A percentile compares a stretch with the other conserved stretches of the same genome.
Evolutionary conservation across 2,888 invertebrate species (phyloP).

Genomic region (Strigamia transsilvanica): DNA sequence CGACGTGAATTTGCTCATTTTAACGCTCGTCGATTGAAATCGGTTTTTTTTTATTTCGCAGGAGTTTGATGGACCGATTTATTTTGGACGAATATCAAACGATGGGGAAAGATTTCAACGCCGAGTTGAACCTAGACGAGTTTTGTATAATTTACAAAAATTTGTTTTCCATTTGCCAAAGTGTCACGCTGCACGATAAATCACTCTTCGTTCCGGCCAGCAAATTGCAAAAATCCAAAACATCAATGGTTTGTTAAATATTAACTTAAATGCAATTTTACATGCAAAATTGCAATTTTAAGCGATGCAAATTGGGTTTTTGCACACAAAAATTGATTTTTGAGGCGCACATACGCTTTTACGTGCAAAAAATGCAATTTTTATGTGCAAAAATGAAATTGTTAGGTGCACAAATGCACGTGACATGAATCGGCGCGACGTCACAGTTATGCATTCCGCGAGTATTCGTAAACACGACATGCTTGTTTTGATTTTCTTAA

Average conservation of each 20-base stretch:
- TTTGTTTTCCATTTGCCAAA: slow-evolving; percentile 1
- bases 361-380: no score
- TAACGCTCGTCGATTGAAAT: neutral
- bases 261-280: neutral
- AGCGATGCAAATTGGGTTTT: no score
- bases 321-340: no score
- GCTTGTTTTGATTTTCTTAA: no score
- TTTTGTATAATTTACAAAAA: neutral
- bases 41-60: neutral
- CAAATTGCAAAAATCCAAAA: neutral
- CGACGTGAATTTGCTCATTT: neutral
- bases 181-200: slow-evolving; percentile 4
- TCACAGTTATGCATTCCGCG: no score
- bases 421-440: no score
- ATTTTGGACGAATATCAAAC: slow-evolving; percentile 13
- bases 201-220: neutral
- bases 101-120: neutral
- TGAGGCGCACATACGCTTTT: no score
- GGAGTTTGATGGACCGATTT: slow-evolving; percentile 26
- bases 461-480: no score
- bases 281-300: neutral
- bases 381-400: no score
- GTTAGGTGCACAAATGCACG: no score
- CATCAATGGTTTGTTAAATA: neutral
- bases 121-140: slow-evolving; percentile 1